Evolutionary conservation across 2,113 vertebrate genomes (phyloP), one percentile per base, ranked within the genome.

Genomic region (Myotis lucifugus): DNA sequence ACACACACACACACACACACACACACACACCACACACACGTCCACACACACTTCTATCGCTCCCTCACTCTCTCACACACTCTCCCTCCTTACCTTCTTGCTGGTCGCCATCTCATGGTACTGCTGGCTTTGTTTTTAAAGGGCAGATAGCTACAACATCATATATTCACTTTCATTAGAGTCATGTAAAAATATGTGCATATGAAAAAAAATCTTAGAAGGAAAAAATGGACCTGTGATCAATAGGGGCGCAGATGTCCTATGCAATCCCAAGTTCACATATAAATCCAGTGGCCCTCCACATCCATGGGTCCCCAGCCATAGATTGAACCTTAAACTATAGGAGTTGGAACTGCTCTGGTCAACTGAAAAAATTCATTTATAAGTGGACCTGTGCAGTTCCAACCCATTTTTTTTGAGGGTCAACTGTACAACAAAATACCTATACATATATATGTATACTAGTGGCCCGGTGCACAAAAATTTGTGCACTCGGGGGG

Each of bases 61-160:
- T 46, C 46, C 46, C 46, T 10, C 46, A 46, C 46, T 46, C 46
- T 46, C 46, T 46, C 46, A 46, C 46, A 46, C 46, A 46, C 46
- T 46, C 46, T 46, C 46, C 46, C 46, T 46, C 46, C 46, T 46
- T 46, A 46, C 46, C 46, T 46, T 46, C 46, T 46, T 46, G 46
- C 46, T 46, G 46, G 46, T 46, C 9, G 46, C 46, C 46, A 46
- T 46, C 46, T 46, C 46, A 46, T 46, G 46, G 46, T 46, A 10
- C 46, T 50, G 5, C 59, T 56, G 27, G 11, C 37, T 91, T 88
- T 91, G 27, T 84, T 95, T 92, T 90, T 93, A 54, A 97, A 94
- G 73, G 42, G 17, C n/a, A 81, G 17, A 10, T 96, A 72, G 17
- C 64, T 88, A 34, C 13, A 85, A 34, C 54, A 34, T 86, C 69